Base-by-base conservation (phyloP, 2,888 invertebrate species). In the Acleris literana region DNA sequence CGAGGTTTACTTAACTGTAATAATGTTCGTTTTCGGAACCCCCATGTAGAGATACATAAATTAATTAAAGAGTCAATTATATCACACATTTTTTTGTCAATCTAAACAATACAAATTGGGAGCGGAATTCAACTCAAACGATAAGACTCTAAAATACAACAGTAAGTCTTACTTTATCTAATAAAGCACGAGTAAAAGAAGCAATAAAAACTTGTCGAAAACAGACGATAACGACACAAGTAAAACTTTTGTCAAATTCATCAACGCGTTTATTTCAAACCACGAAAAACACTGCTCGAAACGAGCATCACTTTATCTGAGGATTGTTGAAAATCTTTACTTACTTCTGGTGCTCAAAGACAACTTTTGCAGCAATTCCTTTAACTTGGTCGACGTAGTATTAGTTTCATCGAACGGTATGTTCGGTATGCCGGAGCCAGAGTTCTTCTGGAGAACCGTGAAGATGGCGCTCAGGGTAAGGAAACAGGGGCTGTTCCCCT, bases 401-500 rank as follows among this genome's bases (percentile, higher is more conserved):
- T 93, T 93, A 57, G 93, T 93, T 79, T 95, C 94, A 81, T 96
- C 94, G 84, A 96, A 95, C 65, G 93, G 93, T 70, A 93, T 86
- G 72, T 94, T 91, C 5, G 88, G 94, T 79, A 93, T 92, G 56
- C 90, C 87, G 43, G 94, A 93, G 29, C 94, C 88, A 0, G 88
- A 89, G 74, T 83, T 82, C 71, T 85, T 86, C 72, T 85, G 84
- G 20, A 93, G 78, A 0, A 90, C 91, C 0, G 87, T 84, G 76
- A 94, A 95, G 46, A 97, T 94, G 0, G 96, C 95, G 65, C 95
- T 94, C 74, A 97, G 88, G 5, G 95, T 95, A 79, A 97, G 95
- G 83, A 95, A 96, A 78, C 97, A 97, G 62, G 95, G 94, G 57
- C 97, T 96, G 84, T 96, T 95, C 7, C 97, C 96, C 69, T 93